These are phyloP conservation scores for Asteroscopus sphinx DNA, from an alignment of 2,888 invertebrate species.

Conservation along the genomic window DNA sequence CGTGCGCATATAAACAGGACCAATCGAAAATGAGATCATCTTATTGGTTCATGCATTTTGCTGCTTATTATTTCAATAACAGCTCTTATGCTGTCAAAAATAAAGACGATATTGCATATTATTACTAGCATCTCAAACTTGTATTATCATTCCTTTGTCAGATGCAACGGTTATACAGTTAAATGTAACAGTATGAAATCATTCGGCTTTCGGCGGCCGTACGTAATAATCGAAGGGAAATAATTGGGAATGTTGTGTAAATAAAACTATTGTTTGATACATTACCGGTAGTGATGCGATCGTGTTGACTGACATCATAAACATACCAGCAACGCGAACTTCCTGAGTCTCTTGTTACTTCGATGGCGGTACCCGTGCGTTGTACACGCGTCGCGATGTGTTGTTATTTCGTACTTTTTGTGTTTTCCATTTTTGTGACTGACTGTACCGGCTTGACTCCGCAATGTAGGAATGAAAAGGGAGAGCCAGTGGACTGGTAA, in stretches of 20 bases:
- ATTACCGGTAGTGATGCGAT: conserved; percentile 55
- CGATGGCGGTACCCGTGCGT: conserved; percentile 58
- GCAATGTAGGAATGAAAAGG: conserved; percentile 90
- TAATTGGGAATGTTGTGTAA: conserved; percentile 72
- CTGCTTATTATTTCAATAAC: conserved; percentile 9
- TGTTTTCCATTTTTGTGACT: conserved; percentile 68
- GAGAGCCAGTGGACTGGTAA: conserved; percentile 93
- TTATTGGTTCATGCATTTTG: conserved; percentile 34
- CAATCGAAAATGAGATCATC: conserved; percentile 38
- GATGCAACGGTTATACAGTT: conserved; percentile 26
- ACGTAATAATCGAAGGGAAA: conserved; percentile 61
- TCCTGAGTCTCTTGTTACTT: conserved; percentile 78
- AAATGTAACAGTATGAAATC: conserved; percentile 41
- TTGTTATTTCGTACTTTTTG: conserved; percentile 59
- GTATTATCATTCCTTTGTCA: conserved; percentile 60
- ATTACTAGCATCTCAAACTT: conserved; percentile 13
- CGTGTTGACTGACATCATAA: conserved; percentile 73
- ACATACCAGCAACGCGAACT: conserved; percentile 66
- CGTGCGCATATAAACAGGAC: conserved; percentile 28
- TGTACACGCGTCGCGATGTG: conserved; percentile 70
- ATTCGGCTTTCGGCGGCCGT: conserved; percentile 32
- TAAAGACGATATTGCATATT: conserved; percentile 40
- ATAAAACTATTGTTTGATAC: conserved; percentile 77
- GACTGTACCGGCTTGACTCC: conserved; percentile 73
- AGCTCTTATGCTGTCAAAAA: conserved; percentile 33